A percentile compares a stretch with the other conserved stretches of the same genome.
Conservation (phyloP, 2,888 invertebrate genomes). For the Pilophorus perplexus region DNA sequence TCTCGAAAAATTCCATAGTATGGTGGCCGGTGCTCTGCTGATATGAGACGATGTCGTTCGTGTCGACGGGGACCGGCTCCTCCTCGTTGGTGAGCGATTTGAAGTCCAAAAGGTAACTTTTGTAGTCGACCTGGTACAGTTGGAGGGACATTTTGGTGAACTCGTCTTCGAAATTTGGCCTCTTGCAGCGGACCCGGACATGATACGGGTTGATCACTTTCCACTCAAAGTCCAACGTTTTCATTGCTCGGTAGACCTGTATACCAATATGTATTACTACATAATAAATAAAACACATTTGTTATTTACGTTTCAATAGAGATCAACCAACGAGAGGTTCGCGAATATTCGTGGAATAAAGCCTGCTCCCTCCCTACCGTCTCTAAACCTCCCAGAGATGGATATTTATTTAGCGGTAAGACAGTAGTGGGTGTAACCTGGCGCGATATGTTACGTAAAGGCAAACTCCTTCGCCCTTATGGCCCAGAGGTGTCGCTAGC, state of each 20-base stretch:
- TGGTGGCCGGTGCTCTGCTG: conserved; percentile 64
- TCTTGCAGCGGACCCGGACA: conserved; percentile 89
- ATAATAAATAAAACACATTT: too few relatives aligned
- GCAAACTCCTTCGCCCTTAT: too few relatives aligned
- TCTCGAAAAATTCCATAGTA: conserved; percentile 99
- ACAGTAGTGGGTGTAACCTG: too few relatives aligned
- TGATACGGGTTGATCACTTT: conserved; percentile 97
- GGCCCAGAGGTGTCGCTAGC: too few relatives aligned
- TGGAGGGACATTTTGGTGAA: conserved; percentile 97
- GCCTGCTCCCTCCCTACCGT: too few relatives aligned
- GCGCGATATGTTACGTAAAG: too few relatives aligned
- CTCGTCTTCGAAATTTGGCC: conserved; percentile 72
- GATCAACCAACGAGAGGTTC: too few relatives aligned
- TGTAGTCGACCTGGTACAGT: conserved; percentile 97
- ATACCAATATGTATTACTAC: too few relatives aligned
- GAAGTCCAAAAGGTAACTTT: conserved; percentile 95
- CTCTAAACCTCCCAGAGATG: too few relatives aligned
- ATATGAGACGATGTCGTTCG: conserved; percentile 51
- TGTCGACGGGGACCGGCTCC: conserved; percentile 46
- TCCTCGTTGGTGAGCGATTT: conserved; percentile 70
- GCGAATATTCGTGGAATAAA: too few relatives aligned
- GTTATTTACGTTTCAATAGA: too few relatives aligned
- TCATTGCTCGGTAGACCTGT: conserved; percentile 89
- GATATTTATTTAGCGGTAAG: too few relatives aligned
- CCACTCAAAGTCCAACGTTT: conserved; percentile 96